Evolutionary conservation across 2,888 invertebrate species (phyloP), one percentile per base, ranked within the genome.

Genomic region (Xanthorhoe spadicearia): DNA sequence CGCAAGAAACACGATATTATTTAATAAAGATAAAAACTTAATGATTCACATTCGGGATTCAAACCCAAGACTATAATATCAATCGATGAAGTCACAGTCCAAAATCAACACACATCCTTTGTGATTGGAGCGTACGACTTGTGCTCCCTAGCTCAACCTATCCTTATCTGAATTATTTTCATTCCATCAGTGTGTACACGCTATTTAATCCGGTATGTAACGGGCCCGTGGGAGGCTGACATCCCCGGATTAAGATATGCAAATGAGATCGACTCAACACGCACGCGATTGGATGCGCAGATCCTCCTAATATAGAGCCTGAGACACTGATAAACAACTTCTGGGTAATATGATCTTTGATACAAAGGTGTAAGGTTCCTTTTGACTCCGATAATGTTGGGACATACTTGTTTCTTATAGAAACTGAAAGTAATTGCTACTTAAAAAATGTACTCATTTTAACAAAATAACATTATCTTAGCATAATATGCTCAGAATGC

Each of bases 171-270:
- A 59, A 43, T 62, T 64, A 61, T 68, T 68, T 61, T 61, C 23
- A 64, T 68, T 68, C 56, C 54, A 68, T 68, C 68, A 68, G 64
- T 61, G 61, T 61, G 13, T 57, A 61, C 49, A 61, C 35, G 35
- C 51, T 66, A 59, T 66, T 66, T 69, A 71, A 71, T 65, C 69
- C 63, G 53, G 66, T 59, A 43, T 57, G 65, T 50, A 54, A 69
- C 64, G 64, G 61, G 69, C 76, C 76, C 77, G 60, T 38, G 73
- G 72, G 77, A 72, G 73, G 55, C 64, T 69, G 77, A 74, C 77
- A 74, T 73, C 73, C 65, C 70, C 73, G 79, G 81, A 83, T 83
- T 83, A 83, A 83, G 83, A 83, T 83, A 83, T 83, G 82, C 76
- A 82, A 83, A 83, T 80, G 72, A 78, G 76, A 79, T 77, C 75